Conservation (phyloP, 2,888 invertebrate species). For the Hoplodrina ambigua region DNA sequence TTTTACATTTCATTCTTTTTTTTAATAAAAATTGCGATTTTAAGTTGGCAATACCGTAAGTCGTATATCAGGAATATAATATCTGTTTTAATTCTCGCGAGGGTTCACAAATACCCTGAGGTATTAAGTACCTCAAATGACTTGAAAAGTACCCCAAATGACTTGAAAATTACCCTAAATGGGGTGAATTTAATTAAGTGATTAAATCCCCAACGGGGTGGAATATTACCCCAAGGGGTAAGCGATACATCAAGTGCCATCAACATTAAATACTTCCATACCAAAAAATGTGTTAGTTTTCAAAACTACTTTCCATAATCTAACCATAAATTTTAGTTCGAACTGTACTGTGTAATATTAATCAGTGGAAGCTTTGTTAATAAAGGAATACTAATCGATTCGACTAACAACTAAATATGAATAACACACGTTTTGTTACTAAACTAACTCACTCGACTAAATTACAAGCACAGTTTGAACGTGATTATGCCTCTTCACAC, state of each 20-base stretch:
- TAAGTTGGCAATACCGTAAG: constrained; percentile 43
- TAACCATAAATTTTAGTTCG: not conserved
- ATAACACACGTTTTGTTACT: constrained; percentile 11
- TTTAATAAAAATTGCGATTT: constrained; percentile 25
- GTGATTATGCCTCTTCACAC: not conserved
- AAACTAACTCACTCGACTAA: constrained; percentile 17
- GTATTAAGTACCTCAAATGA: constrained; percentile 24
- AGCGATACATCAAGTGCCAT: constrained; percentile 29
- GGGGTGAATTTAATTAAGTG: constrained; percentile 12
- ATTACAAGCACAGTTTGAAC: constrained; percentile 17
- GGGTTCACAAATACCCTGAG: constrained; percentile 2
- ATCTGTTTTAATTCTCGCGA: constrained; percentile 16
- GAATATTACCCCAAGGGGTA: constrained; percentile 33
- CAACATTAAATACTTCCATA: constrained; percentile 19
- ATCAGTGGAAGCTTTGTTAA: not conserved
- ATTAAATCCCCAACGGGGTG: constrained; percentile 30
- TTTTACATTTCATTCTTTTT: constrained; percentile 38
- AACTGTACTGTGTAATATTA: constrained; percentile 5
- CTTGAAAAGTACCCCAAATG: constrained; percentile 22
- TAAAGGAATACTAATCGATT: constrained; percentile 24
- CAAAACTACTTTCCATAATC: constrained; percentile 7
- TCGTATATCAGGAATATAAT: constrained; percentile 38
- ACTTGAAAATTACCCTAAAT: constrained; percentile 3
- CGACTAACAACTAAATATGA: constrained; percentile 31
- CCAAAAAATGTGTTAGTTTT: not conserved